phyloP scores from a whole-genome alignment of 2,888 invertebrate species.

The Metellina segmentata region DNA sequence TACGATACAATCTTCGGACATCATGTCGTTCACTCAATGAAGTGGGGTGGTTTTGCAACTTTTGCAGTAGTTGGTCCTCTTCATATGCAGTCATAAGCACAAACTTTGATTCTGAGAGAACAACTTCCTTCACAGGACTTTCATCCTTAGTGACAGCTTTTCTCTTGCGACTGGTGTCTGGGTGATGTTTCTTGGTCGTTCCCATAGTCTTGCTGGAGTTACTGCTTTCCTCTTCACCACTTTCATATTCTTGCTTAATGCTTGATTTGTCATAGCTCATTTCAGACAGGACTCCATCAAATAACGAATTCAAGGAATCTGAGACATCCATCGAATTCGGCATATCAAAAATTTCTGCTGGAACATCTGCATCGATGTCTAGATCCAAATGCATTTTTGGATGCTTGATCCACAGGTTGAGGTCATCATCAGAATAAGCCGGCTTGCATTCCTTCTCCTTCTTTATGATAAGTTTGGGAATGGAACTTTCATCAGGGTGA shows the following conservation, averaged over 20 bases:
- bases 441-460: constrained; percentile 24
- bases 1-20: constrained; percentile 83
- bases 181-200: constrained; percentile 39
- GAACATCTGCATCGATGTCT: constrained; percentile 15
- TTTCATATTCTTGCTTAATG: constrained; percentile 55
- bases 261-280: constrained; percentile 30
- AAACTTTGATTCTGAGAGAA: constrained; percentile 36
- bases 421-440: background rate
- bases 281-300: constrained; percentile 47
- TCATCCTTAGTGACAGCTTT: constrained; percentile 76
- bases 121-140: constrained; percentile 32
- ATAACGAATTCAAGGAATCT: constrained; percentile 5
- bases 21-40: constrained; percentile 79
- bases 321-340: constrained; percentile 17
- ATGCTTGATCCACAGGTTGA: constrained; percentile 49
- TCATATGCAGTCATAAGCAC: constrained; percentile 82
- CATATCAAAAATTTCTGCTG: constrained; percentile 29
- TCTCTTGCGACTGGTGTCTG: constrained; percentile 60
- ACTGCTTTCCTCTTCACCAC: constrained; percentile 64
- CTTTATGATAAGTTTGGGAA: constrained; percentile 66
- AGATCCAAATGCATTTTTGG: constrained; percentile 28
- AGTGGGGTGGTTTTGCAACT: constrained; percentile 78
- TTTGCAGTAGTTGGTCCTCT: constrained; percentile 82
- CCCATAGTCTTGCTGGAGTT: constrained; percentile 12
- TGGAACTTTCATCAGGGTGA: constrained; percentile 3